A percentile compares a stretch with the other conserved stretches of the same genome.
These are phyloP conservation scores for Epinephelus cyanopodus DNA, from an alignment of 2,113 vertebrate species.

Conservation along the genomic window DNA sequence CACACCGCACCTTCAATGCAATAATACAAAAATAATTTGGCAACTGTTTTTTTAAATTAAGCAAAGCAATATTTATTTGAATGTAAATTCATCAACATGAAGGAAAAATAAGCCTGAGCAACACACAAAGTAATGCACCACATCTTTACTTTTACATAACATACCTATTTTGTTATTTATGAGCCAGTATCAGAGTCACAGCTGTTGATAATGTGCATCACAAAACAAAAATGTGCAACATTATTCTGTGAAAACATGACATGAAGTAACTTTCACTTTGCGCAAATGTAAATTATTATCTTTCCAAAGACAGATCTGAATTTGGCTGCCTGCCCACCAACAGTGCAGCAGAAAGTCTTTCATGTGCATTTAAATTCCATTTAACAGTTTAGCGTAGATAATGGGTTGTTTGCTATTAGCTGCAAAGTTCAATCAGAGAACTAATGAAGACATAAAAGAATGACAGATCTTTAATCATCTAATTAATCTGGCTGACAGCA, in stretches of 20 bases:
- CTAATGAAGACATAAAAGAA: conserved; percentile 6
- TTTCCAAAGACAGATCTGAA: not conserved
- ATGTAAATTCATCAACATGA: not conserved
- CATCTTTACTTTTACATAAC: not conserved
- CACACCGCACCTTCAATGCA: not conserved
- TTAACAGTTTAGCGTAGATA: not conserved
- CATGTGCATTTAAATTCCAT: not conserved
- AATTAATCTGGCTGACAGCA: not conserved
- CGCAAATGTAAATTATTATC: not conserved
- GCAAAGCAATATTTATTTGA: not conserved
- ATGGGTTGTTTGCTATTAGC: not conserved
- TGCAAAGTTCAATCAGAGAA: not conserved
- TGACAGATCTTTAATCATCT: no score
- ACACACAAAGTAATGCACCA: not conserved
- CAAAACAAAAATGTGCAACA: not conserved
- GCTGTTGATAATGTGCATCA: not conserved
- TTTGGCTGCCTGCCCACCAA: not conserved
- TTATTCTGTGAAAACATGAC: not conserved
- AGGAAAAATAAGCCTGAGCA: not conserved
- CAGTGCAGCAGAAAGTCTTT: not conserved
- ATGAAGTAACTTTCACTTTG: not conserved
- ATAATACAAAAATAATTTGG: not conserved
- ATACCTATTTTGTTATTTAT: not conserved
- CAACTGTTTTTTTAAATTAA: not conserved
- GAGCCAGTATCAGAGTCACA: not conserved